These are phyloP conservation scores for Lucinisca nassula DNA, from an alignment of 2,888 invertebrate genomes.

Conservation along the genomic window DNA sequence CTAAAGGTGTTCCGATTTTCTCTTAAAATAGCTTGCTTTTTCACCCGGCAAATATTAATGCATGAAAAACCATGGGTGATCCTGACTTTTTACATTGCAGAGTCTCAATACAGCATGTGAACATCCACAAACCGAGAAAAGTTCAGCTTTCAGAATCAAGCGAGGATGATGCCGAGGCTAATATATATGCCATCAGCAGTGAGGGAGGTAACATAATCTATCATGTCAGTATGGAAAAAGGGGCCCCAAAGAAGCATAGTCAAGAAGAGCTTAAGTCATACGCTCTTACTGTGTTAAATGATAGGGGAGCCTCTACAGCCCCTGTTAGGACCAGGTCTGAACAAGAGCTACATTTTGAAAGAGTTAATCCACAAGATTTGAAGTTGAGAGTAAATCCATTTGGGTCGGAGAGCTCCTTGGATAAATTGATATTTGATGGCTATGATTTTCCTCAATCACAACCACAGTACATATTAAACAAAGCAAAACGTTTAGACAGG, in stretches of 20 bases:
- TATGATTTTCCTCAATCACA: slow-evolving; percentile 77
- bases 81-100: slow-evolving; percentile 77
- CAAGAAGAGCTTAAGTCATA: slow-evolving; percentile 87
- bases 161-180: slow-evolving; percentile 88
- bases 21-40: too few relatives aligned
- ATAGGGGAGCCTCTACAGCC: slow-evolving; percentile 79
- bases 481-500: slow-evolving; percentile 82
- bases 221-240: slow-evolving; percentile 88
- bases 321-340: slow-evolving; percentile 84
- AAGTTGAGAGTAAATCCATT: slow-evolving; percentile 92
- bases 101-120: slow-evolving; percentile 89
- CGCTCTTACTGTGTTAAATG: slow-evolving; percentile 89
- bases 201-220: slow-evolving; percentile 93
- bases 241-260: slow-evolving; percentile 84
- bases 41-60: too few relatives aligned
- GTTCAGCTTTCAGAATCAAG: slow-evolving; percentile 80
- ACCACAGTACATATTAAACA: slow-evolving; percentile 74
- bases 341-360: slow-evolving; percentile 89
- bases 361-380: slow-evolving; percentile 89
- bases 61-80: too few relatives aligned
- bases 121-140: slow-evolving; percentile 86
- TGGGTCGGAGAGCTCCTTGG: slow-evolving; percentile 86
- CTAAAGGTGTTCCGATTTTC: too few relatives aligned
- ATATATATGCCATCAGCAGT: slow-evolving; percentile 94
- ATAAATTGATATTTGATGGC: slow-evolving; percentile 84